Conservation (phyloP, 2,113 vertebrate genomes). For the Corydoras maculifer region DNA sequence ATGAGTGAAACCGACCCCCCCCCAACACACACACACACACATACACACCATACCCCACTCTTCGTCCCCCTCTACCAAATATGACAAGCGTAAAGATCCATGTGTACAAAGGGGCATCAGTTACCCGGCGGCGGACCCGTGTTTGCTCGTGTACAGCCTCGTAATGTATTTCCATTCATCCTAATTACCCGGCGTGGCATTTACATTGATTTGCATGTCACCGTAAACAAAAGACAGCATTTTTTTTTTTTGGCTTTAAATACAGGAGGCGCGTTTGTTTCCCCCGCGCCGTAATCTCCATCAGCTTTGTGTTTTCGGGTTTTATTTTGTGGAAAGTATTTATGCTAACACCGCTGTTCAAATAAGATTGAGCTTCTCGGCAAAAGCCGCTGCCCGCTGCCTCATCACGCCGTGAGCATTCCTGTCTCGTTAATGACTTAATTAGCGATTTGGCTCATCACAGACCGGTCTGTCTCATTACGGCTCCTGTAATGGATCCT, state of each 20-base stretch:
- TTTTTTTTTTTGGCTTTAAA: neutral
- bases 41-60: too few species aligned
- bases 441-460: slow-evolving; percentile 38
- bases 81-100: too few species aligned
- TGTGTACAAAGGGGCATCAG: too few species aligned
- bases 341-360: slow-evolving; percentile 24
- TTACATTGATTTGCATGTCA: slow-evolving; percentile 12
- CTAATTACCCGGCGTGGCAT: slow-evolving; percentile 16
- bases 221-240: neutral
- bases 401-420: slow-evolving; percentile 28
- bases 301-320: slow-evolving; percentile 1
- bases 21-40: too few species aligned
- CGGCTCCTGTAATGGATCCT: slow-evolving; percentile 20
- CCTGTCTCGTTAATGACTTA: slow-evolving; percentile 40
- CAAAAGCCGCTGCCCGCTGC: slow-evolving; percentile 15
- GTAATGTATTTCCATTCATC: slow-evolving; percentile 1
- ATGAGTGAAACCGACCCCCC: too few species aligned
- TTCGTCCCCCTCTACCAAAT: too few species aligned
- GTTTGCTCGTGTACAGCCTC: neutral
- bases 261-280: slow-evolving; percentile 3
- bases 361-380: slow-evolving; percentile 23
- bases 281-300: neutral
- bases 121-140: neutral
- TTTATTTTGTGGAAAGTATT: slow-evolving; percentile 8
- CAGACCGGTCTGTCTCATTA: slow-evolving; percentile 36